Evolutionary conservation across 2,888 invertebrate genomes (phyloP), one percentile per base, ranked within the genome.

Genomic region (Xestia rhomboidea): DNA sequence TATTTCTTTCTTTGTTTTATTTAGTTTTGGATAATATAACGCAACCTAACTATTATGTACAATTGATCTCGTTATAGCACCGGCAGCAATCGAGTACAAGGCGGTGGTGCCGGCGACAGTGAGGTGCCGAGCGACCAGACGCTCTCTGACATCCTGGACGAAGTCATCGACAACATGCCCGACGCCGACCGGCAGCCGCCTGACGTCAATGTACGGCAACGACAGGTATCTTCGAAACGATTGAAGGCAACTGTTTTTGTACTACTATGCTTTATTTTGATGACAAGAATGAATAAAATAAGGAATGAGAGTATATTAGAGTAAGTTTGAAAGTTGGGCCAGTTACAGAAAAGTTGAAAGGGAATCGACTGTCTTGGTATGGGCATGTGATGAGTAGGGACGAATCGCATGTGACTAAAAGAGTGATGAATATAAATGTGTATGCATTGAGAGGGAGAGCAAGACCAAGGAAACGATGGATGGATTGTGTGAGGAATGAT

Each of bases 71-170:
- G 6, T 85, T 88, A 11, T 94, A 97, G 97, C 75, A 92, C 93
- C 78, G 89, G 92, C 67, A 93, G 89, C 73, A 89, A 91, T 49
- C 92, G 94, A 30, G 85, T 90, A 13, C 92, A 88, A 79, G 90
- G 96, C 92, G 89, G 95, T 91, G 89, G 95, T 93, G 90, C 92
- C 90, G 87, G 95, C 27, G 95, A 95, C 84, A 89, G 91, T 82
- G 95, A 96, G 89, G 90, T 94, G 87, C 94, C 97, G 49, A 94
- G 97, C 75, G 98, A 98, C 95, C 97, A 98, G 71, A 97, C 98
- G 81, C 96, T 99, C 72, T 98, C 98, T 6, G 98, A 98, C 90
- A 98, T 99, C 88, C 95, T 99, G 87, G 99, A 99, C 95, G 98
- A 98, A 93, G 98, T 99, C 81, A 98, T 98, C 91, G 98, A 98